Conservation (phyloP, 2,797 vertebrate species). For the Sorex maritimensis region DNA sequence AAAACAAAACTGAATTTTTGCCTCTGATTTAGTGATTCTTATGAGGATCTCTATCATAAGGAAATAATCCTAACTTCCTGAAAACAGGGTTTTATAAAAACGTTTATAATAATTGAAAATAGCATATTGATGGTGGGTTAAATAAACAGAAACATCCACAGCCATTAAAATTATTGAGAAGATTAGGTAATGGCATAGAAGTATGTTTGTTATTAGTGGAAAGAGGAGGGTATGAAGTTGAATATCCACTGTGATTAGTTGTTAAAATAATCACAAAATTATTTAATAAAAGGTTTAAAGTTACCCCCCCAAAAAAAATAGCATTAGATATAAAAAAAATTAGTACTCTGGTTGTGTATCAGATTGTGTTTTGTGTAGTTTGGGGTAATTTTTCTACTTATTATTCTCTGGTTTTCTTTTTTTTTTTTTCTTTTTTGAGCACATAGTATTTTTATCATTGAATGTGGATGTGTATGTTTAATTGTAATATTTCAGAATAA, state of each 20-base stretch:
- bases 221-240: conserved; percentile 13
- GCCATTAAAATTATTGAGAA: conserved; percentile 52
- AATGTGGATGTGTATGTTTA: neutral
- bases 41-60: conserved; percentile 8
- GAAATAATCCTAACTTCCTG: conserved; percentile 64
- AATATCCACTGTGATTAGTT: neutral
- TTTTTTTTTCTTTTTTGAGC: conserved; percentile 49
- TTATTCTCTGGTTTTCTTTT: neutral
- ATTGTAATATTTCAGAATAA: conserved; percentile 11
- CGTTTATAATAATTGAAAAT: conserved; percentile 58
- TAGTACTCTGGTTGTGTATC: neutral
- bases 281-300: too few relatives aligned
- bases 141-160: conserved; percentile 42
- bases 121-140: neutral
- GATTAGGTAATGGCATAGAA: conserved; percentile 47
- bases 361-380: conserved; percentile 14
- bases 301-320: neutral
- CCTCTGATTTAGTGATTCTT: conserved; percentile 53
- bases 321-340: neutral
- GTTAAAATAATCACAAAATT: conserved; percentile 4
- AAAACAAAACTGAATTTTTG: neutral
- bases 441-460: conserved; percentile 32
- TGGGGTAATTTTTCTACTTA: conserved; percentile 29
- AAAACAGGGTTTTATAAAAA: conserved; percentile 11
- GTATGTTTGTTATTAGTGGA: conserved; percentile 3